Percentiles rank a stretch among this genome's conserved stretches.
Evolutionary conservation across 2,888 invertebrate genomes (phyloP).

Genomic region (Torymus texanus): DNA sequence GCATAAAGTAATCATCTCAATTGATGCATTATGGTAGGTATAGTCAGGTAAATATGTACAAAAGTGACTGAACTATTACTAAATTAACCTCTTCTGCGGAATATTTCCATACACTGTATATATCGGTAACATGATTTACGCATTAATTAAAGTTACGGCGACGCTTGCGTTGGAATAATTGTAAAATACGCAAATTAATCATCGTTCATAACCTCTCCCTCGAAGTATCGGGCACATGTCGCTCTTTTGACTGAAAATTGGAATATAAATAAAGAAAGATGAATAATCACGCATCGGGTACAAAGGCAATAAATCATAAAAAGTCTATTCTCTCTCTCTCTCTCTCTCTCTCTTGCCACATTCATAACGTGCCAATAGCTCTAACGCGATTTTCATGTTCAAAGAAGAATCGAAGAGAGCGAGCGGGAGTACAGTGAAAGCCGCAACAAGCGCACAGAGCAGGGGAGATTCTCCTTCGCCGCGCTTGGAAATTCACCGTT

Average conservation of each 20-base stretch:
- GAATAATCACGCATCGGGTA: background rate
- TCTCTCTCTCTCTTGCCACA: background rate
- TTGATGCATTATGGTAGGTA: too few species aligned
- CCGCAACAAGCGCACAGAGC: background rate
- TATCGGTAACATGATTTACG: too few species aligned
- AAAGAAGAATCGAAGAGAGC: slow-evolving; percentile 18
- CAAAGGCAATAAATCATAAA: slow-evolving; percentile 28
- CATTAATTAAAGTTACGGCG: too few species aligned
- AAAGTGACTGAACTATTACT: too few species aligned
- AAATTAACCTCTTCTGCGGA: too few species aligned
- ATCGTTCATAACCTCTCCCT: too few species aligned
- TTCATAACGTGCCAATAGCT: slow-evolving; percentile 41
- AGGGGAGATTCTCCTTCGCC: background rate
- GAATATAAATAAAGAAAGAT: slow-evolving; percentile 8
- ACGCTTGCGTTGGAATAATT: too few species aligned
- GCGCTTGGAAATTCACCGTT: background rate
- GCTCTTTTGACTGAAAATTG: background rate
- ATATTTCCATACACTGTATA: too few species aligned
- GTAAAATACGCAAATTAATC: too few species aligned
- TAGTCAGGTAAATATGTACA: too few species aligned
- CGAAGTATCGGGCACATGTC: too few species aligned
- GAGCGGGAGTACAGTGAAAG: slow-evolving; percentile 13
- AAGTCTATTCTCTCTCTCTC: slow-evolving; percentile 9
- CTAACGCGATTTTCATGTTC: slow-evolving; percentile 45
- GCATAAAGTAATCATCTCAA: too few species aligned